Evolutionary conservation across 2,113 vertebrate species (phyloP), one percentile per base, ranked within the genome.

Genomic region (Cariama cristata): DNA sequence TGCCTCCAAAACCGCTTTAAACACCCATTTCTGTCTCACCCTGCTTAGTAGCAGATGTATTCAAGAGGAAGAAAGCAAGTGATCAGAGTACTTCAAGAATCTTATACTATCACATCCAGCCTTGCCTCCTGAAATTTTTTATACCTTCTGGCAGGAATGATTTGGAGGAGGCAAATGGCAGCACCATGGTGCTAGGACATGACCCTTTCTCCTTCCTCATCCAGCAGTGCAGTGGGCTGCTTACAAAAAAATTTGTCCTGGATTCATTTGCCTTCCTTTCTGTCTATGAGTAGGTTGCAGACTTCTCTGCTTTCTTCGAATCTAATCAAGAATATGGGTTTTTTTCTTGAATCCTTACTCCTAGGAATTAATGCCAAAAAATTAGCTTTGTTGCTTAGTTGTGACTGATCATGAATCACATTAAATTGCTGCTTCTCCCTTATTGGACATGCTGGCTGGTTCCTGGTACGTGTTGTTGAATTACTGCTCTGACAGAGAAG

Each of bases 371-470:
- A 63, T 91, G 83, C 91, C 91, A 96, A 93, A 91, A 91, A 86
- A 93, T 74, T 62, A 81, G 72, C 67, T 53, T 49, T 84, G 83
- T 94, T 93, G 94, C 94, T 90, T 82, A 38, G 82, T 82, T 95
- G 93, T 95, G 79, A 74, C 88, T 86, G 88, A 91, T 88, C 55
- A 42, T 86, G 91, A 96, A 95, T 96, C 91, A 94, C 44, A 71
- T 59, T 89, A 89, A 89, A 96, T 91, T 63, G 91, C 76, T 94
- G 67, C 86, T 94, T 68, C 81, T 95, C 68, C 86, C 60, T 83
- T 77, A 42, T 69, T 93, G 63, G 91, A 50, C 77, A 59, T 63
- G 64, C 80, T 86, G 83, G 63, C 79, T 94, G 72, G 47, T 71
- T 88, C 68, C 80, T 86, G 64, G 64, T 42, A n/a, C 3, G 32